Conservation (phyloP, 2,888 invertebrate genomes). For the Hirudinaria manillensis region DNA sequence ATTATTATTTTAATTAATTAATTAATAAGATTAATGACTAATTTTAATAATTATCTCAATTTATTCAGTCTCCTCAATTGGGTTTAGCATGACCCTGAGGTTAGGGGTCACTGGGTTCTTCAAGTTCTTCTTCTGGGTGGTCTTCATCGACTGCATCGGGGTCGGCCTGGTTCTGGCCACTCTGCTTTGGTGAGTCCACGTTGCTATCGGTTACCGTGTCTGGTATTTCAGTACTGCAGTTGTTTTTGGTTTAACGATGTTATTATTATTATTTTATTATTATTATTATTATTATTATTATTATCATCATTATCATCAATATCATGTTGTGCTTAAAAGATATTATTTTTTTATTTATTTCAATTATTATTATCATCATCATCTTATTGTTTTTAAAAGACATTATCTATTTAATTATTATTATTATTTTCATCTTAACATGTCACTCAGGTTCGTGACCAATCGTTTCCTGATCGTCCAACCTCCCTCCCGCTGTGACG, state of each 20-base stretch:
- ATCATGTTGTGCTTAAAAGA: background rate
- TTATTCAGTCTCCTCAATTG: slow-evolving; percentile 77
- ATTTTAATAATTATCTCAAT: slow-evolving; percentile 34
- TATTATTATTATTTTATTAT: background rate
- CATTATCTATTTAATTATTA: background rate
- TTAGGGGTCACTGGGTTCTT: slow-evolving; percentile 64
- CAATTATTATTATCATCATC: background rate
- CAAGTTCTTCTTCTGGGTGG: slow-evolving; percentile 80
- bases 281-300: background rate
- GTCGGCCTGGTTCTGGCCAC: slow-evolving; percentile 80
- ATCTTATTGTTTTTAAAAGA: background rate
- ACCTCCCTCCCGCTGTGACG: slow-evolving; percentile 60
- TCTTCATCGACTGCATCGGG: slow-evolving; percentile 88
- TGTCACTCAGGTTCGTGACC: slow-evolving; percentile 66
- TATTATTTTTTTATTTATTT: background rate
- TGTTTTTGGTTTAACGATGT: too few species aligned
- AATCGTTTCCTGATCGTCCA: slow-evolving; percentile 62
- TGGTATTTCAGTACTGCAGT: too few species aligned
- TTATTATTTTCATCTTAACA: too few species aligned
- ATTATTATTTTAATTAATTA: too few species aligned
- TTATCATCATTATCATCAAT: background rate
- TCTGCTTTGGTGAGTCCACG: slow-evolving; percentile 70
- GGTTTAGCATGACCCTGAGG: slow-evolving; percentile 73
- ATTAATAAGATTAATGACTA: too few species aligned
- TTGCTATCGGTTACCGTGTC: background rate